Evolutionary conservation across 2,113 vertebrate genomes (phyloP), one percentile per base, ranked within the genome.

Genomic region (Archocentrus centrarchus): DNA sequence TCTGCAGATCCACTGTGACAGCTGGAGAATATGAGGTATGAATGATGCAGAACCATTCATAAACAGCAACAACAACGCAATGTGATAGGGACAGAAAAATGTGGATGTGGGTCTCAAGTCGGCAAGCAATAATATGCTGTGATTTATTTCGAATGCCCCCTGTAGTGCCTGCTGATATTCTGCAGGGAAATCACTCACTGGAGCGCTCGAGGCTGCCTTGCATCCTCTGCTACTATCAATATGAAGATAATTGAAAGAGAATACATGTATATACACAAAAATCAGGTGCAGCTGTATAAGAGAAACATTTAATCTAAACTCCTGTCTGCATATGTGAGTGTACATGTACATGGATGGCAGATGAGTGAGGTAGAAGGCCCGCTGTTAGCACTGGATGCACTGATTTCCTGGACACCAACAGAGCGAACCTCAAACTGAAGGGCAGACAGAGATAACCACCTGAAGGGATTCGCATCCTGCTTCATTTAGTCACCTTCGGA

Each of bases 391-490:
- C 82, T 76, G 89, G 88, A 91, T 86, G 87, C 86, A 76, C 81
- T 66, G 76, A 93, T 92, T 91, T 89, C 75, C 85, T 10, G 63
- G 60, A 86, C 79, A 63, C 89, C 75, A 61, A 85, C 89, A 87
- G 83, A 88, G 82, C 6, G 18, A 79, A 79, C 50, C 79, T 85
- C 80, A 88, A 91, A 95, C 91, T 93, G 92, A 92, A 88, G 89
- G 86, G 91, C 84, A 91, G 90, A 83, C 82, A 24, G 59, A 87
- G 92, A 94, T 90, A 90, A 92, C 92, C 91, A 92, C 88, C 84
- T 86, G 84, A 83, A 88, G 88, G 66, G 92, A 91, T 86, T 87
- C 86, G 18, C 79, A 89, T 86, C 80, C 68, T 30, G 64, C 83
- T 92, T 81, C 85, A 91, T 94, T 89, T 85, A 90, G 88, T 59